Percentiles rank a stretch among this genome's conserved stretches.
phyloP scores from a whole-genome alignment of 1,140 invertebrate genomes.

The Pectinophora gossypiella region DNA sequence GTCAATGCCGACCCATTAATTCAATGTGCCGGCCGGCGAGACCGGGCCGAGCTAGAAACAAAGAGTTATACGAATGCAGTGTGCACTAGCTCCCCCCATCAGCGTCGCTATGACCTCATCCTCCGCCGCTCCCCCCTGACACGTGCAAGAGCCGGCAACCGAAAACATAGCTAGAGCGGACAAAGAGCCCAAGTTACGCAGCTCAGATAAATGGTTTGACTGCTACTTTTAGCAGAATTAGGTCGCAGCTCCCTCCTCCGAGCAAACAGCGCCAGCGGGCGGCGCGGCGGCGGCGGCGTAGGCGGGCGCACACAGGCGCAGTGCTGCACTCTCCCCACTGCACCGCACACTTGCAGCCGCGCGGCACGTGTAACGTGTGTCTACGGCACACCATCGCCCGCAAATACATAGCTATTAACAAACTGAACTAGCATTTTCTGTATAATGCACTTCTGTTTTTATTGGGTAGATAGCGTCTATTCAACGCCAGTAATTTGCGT shows the following conservation, averaged over 20 bases:
- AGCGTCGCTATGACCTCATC: not conserved
- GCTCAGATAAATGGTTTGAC: constrained; percentile 2
- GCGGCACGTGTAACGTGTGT: constrained; percentile 52
- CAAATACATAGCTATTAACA: constrained; percentile 6
- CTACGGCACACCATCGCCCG: constrained; percentile 34
- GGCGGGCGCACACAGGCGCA: not conserved
- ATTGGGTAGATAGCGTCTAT: not conserved
- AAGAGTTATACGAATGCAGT: constrained; percentile 1
- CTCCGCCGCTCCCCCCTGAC: constrained; percentile 3
- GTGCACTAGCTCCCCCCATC: constrained; percentile 1
- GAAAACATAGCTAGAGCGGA: not conserved
- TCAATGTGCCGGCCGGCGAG: not conserved
- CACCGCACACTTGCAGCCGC: constrained; percentile 6
- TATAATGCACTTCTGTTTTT: not conserved
- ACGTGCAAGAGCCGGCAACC: constrained; percentile 10
- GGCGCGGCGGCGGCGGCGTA: not conserved
- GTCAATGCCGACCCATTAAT: not conserved
- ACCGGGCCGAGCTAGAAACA: not conserved
- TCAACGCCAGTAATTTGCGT: too few species aligned
- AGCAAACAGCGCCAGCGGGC: not conserved
- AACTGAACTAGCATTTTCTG: not conserved
- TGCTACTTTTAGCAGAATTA: constrained; percentile 1
- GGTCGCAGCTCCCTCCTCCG: constrained; percentile 1
- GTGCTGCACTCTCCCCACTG: constrained; percentile 23
- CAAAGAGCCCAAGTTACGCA: not conserved